Conservation (phyloP, 2,113 vertebrate genomes). For the Elanus axillaris region DNA sequence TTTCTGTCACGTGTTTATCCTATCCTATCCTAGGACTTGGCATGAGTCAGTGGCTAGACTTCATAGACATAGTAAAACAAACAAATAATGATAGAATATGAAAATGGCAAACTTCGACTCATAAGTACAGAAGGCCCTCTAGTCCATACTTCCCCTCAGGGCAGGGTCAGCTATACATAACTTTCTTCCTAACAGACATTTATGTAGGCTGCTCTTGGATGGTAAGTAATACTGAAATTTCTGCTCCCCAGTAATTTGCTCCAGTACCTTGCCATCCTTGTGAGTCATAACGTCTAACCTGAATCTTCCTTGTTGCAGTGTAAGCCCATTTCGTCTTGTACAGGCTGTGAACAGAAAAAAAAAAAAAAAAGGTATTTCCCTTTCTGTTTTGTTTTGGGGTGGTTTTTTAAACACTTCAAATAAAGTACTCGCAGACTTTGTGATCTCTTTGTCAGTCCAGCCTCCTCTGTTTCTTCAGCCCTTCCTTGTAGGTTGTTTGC, state of each 20-base stretch:
- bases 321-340: neutral
- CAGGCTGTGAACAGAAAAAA: neutral
- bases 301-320: neutral
- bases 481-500: neutral
- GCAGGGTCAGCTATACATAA: neutral
- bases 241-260: neutral
- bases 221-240: neutral
- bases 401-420: neutral
- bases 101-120: neutral
- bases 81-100: neutral
- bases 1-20: neutral
- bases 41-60: neutral
- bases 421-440: neutral
- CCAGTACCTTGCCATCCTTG: neutral
- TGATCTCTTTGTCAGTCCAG: neutral
- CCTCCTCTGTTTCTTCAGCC: neutral
- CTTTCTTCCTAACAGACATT: neutral
- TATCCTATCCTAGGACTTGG: neutral
- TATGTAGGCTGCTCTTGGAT: neutral
- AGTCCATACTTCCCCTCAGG: neutral
- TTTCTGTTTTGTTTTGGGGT: neutral
- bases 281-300: neutral
- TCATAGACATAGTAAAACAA: neutral
- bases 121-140: neutral
- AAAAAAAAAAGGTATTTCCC: neutral